Evolutionary conservation across 2,888 invertebrate species (phyloP), one percentile per base, ranked within the genome.

Genomic region (Emesis furor): DNA sequence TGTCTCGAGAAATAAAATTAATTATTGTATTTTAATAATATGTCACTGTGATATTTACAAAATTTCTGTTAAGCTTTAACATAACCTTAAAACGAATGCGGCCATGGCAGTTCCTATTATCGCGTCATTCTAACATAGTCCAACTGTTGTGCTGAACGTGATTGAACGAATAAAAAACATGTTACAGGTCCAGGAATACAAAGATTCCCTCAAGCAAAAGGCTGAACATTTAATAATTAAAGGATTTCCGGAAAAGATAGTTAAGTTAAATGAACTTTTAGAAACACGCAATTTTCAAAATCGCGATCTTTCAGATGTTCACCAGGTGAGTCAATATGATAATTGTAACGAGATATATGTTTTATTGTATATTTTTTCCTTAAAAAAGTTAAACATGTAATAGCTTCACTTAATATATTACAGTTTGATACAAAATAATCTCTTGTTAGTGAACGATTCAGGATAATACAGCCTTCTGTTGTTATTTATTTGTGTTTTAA

Each of bases 241-340:
- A 94, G 98, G 98, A 72, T 99, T 99, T 94, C 99, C 99, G 10
- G 98, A 98, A 92, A 99, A 99, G 95, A 99, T 99, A 90, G 98
- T 99, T 7, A 98, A 98, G 93, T 97, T 99, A 83, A 99, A 99
- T 96, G 98, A 98, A 89, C 96, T 99, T 82, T 96, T 99, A 90
- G 98, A 98, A 92, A 98, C 98, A 39, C 97, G 98, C 79, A 98
- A 98, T 93, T 99, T 99, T 93, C 98, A 98, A 91, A 98, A 98
- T 91, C 97, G 98, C 84, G 98, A 98, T 92, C 98, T 99, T 89
- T 96, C 97, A 76, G 98, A 98, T 91, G 98, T 99, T 62, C 98
- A 98, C 93, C 98, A 98, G 96, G 98, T 97, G 91, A 80, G 62
- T 62, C 74, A 79, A 42, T 65, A 1, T n/a, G n/a, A 39, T 39